phyloP scores from a whole-genome alignment of 1,140 invertebrate genomes.

The Oscheius sp. region DNA sequence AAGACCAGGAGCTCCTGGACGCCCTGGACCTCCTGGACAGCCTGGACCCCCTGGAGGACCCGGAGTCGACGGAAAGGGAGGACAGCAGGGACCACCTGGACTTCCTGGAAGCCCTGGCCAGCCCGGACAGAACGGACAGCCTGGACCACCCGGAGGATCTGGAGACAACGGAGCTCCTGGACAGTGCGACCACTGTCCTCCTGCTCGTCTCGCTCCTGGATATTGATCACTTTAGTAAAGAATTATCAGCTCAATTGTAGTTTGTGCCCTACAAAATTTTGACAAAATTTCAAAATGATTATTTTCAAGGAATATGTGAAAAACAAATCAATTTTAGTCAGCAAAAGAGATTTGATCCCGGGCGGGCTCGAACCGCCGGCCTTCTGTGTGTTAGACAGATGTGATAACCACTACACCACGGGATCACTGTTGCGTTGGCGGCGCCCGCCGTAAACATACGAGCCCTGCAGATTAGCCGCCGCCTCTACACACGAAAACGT shows the following conservation, averaged over 20 bases:
- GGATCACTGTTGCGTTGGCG: no score
- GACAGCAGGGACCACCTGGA: slow-evolving; percentile 31
- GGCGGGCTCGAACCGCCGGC: no score
- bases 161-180: slow-evolving; percentile 42
- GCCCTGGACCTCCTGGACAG: slow-evolving; percentile 43
- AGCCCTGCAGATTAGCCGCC: no score
- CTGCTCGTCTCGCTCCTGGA: slow-evolving; percentile 43
- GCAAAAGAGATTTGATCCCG: no score
- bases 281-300: no score
- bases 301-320: not conserved
- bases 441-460: no score
- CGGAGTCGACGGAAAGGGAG: slow-evolving; percentile 38
- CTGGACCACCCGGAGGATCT: slow-evolving; percentile 33
- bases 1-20: slow-evolving; percentile 40
- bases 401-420: no score
- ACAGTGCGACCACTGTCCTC: slow-evolving; percentile 44
- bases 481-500: no score
- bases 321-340: not conserved
- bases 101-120: slow-evolving; percentile 38
- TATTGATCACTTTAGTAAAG: slow-evolving; percentile 38
- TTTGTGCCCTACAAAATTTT: no score
- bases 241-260: no score
- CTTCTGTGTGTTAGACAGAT: no score
- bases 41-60: slow-evolving; percentile 37
- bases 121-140: slow-evolving; percentile 42